phyloP scores from a whole-genome alignment of 2,113 vertebrate species.

The Macquaria australasica region DNA sequence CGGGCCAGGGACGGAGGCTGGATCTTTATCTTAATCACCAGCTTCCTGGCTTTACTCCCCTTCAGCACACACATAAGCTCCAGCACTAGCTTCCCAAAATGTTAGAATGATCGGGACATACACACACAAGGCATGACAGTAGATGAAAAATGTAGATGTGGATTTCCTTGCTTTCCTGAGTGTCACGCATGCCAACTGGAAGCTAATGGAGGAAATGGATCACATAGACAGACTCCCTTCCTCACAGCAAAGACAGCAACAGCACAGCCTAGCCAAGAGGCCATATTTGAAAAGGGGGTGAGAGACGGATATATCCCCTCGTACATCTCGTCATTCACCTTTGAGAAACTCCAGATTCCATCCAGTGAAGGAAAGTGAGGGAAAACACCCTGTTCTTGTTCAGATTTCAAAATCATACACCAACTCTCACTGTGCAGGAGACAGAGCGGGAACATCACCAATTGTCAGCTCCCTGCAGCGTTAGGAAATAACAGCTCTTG shows the following conservation, averaged over 20 bases:
- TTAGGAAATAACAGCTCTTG: conserved; percentile 36
- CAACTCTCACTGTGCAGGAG: neutral
- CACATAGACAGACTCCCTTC: conserved; percentile 41
- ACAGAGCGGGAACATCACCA: conserved; percentile 26
- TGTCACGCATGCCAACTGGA: conserved; percentile 55
- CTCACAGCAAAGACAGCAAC: conserved; percentile 29
- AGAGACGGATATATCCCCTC: conserved; percentile 34
- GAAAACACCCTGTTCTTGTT: conserved; percentile 44
- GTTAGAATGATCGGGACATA: neutral
- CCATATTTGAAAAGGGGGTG: conserved; percentile 27
- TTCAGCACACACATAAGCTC: conserved; percentile 8
- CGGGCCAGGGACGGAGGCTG: conserved; percentile 31
- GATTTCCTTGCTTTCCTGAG: conserved; percentile 33
- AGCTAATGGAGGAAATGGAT: conserved; percentile 60
- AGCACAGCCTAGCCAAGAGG: conserved; percentile 39
- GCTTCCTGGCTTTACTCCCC: conserved; percentile 48
- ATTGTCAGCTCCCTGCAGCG: conserved; percentile 34
- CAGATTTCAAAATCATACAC: conserved; percentile 24
- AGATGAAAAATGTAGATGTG: conserved; percentile 40
- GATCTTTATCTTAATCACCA: conserved; percentile 70
- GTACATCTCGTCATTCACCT: conserved; percentile 39
- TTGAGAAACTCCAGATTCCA: conserved; percentile 38
- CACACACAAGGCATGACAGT: neutral
- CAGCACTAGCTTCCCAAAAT: conserved; percentile 16
- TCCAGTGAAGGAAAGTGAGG: conserved; percentile 10